Base-by-base conservation (phyloP, 2,888 invertebrate genomes). In the Ochropacha duplaris region DNA sequence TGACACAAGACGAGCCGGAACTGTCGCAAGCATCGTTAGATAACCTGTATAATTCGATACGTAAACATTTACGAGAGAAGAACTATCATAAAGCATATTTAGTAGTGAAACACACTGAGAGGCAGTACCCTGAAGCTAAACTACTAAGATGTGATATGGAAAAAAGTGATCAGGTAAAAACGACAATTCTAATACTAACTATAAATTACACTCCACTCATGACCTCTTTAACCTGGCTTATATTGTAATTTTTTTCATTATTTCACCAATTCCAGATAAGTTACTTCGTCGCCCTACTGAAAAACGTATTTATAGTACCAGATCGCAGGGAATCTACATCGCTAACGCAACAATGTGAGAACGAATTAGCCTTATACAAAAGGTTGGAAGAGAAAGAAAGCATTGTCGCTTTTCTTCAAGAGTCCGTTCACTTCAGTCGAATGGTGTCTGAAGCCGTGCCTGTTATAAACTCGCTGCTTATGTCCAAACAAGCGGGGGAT, bases 401-500 rank as follows among this genome's bases (percentile, higher is more conserved):
- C 61, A 90, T 95, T 4, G 95, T 97, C 0, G 94, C 95, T 54
- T 98, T 96, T 78, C 90, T 97, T 0, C 94, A 95, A 87, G 96
- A 94, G 70, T 93, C 94, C 0, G 92, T 94, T 5, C 86, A 93
- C 59, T 95, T 95, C 71, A 86, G 93, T 54, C 79, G 83, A 26
- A 84, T 86, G 83, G 71, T 92, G 2, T 84, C 90, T 1, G 90
- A 90, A 54, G 91, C 93, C 0, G 86, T 93, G 39, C 93, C 93
- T 1, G 22, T 95, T n/a, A 95, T 97, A 59, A 95, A 95, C 66
- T 94, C 95, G 22, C 87, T 98, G 75, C 89, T 98, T 12, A 94
- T 95, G 81, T 96, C 96, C 0, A 94, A 95, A 66, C 94, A 94
- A 62, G 94, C 95, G 4, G 94, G 96, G 0, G 98, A 98, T 82